Conservation (phyloP, 2,797 vertebrate species). For the Sebastes nivosus region DNA sequence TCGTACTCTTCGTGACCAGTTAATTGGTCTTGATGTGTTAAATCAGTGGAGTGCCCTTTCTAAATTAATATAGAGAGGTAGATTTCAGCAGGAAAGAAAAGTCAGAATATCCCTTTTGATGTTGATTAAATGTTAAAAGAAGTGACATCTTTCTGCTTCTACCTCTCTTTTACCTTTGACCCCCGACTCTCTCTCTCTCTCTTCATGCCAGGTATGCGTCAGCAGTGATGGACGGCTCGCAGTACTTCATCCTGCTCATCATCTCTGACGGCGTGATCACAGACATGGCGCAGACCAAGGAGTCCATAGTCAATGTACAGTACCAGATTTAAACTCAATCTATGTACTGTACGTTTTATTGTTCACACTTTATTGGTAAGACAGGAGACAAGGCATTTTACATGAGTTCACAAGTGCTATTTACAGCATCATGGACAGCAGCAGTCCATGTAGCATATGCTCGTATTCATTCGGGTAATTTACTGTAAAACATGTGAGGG, state of each 20-base stretch:
- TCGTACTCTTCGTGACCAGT: neutral
- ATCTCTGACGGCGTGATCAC: conserved; percentile 98
- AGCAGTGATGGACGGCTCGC: conserved; percentile 94
- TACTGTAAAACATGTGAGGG: conserved; percentile 2
- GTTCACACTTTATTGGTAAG: neutral
- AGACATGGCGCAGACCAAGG: conserved; percentile 98
- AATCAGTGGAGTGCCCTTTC: neutral
- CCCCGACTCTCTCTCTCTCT: neutral
- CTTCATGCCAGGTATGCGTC: conserved; percentile 88
- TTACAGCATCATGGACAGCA: neutral
- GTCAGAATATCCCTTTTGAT: neutral
- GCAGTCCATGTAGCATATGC: neutral
- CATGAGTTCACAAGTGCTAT: neutral
- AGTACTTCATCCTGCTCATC: conserved; percentile 98
- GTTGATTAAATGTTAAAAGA: neutral
- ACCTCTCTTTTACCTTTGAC: neutral
- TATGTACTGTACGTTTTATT: neutral
- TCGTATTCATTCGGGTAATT: neutral
- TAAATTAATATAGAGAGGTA: neutral
- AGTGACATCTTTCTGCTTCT: neutral
- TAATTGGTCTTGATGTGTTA: neutral
- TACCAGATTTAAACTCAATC: conserved; percentile 39
- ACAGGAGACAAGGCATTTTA: neutral
- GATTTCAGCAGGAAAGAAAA: neutral
- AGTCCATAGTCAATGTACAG: conserved; percentile 94